These are phyloP conservation scores for Apis florea DNA, from an alignment of 1,140 invertebrate genomes.

Conservation along the genomic window DNA sequence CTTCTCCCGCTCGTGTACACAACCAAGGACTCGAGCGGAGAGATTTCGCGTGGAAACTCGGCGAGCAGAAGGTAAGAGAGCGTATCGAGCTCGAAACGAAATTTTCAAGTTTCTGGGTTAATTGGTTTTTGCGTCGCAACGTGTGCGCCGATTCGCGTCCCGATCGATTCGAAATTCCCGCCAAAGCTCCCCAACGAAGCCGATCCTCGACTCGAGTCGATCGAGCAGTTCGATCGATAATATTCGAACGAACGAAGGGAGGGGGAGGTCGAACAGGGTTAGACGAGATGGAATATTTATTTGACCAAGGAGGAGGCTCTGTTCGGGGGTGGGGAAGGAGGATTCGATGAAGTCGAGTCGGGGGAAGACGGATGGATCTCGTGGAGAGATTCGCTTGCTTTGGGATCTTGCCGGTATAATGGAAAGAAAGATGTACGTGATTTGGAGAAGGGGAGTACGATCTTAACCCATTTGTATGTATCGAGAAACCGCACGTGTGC, in stretches of 20 bases:
- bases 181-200: too few species aligned
- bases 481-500: too few species aligned
- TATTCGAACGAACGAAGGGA: not conserved
- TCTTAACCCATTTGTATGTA: too few species aligned
- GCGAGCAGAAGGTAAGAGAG: too few species aligned
- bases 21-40: too few species aligned
- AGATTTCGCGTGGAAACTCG: too few species aligned
- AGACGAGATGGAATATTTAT: constrained; percentile 12
- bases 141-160: constrained; percentile 6
- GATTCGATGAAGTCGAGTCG: not conserved
- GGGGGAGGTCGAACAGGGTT: not conserved
- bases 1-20: too few species aligned
- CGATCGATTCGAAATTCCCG: constrained; percentile 30
- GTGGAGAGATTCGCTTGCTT: not conserved
- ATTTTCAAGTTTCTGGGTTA: constrained; percentile 39
- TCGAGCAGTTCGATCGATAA: not conserved
- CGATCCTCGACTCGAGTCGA: not conserved
- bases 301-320: not conserved
- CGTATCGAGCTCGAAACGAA: constrained; percentile 7
- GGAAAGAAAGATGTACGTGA: not conserved
- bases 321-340: not conserved
- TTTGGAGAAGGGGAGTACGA: too few species aligned
- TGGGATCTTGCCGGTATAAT: too few species aligned
- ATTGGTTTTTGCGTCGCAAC: constrained; percentile 35
- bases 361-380: not conserved